These are phyloP conservation scores for Montipora capricornis DNA, from an alignment of 64 coral and sea anemone genomes.

Conservation along the genomic window DNA sequence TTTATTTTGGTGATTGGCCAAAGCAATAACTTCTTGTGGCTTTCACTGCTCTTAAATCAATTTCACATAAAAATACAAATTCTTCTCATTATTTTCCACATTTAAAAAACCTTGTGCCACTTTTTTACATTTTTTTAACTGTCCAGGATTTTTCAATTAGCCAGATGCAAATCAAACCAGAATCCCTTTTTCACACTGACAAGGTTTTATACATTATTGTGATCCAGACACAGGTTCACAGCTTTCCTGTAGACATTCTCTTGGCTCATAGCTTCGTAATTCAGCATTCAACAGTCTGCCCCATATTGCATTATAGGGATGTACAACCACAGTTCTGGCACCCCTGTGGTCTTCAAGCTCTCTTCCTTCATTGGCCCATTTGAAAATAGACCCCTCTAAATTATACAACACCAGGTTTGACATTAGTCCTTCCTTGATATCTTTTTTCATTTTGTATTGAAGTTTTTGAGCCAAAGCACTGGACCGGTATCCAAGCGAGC, in stretches of 20 bases:
- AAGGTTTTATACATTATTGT: not conserved
- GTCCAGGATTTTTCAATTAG: too few relatives aligned
- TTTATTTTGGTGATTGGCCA: too few relatives aligned
- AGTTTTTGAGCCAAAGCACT: constrained; percentile 51
- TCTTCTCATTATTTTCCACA: too few relatives aligned
- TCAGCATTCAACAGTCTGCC: constrained; percentile 67
- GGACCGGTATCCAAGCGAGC: constrained; percentile 75
- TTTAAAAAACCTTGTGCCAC: too few relatives aligned
- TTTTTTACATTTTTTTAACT: too few relatives aligned
- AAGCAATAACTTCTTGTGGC: too few relatives aligned
- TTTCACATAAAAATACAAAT: too few relatives aligned
- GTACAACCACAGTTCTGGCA: constrained; percentile 26
- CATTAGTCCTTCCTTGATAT: constrained; percentile 9
- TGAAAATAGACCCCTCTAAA: constrained; percentile 81
- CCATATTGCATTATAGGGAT: constrained; percentile 78
- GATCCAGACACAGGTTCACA: not conserved
- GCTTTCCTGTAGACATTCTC: not conserved
- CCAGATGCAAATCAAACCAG: too few relatives aligned
- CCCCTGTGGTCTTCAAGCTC: constrained; percentile 50
- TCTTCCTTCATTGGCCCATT: constrained; percentile 86
- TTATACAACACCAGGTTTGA: constrained; percentile 38
- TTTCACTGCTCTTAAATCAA: too few relatives aligned
- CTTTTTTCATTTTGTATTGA: constrained; percentile 32
- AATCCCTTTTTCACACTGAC: too few relatives aligned
- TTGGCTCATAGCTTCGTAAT: constrained; percentile 46